Conservation (phyloP, 2,888 invertebrate species). For the Steinernema scapterisci region DNA sequence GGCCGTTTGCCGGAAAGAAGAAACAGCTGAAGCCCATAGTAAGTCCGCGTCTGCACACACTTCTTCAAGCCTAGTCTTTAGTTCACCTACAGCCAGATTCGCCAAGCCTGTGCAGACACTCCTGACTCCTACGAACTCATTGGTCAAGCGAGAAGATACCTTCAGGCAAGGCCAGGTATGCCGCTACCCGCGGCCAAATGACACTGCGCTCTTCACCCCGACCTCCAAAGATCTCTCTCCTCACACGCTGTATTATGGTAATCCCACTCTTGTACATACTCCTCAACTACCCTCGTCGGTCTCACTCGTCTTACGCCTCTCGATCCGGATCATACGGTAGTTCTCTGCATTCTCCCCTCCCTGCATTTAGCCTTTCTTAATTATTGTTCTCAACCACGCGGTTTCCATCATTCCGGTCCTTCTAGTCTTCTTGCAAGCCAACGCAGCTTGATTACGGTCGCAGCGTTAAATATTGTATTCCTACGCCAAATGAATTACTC, state of each 20-base stretch:
- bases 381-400: background rate
- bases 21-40: constrained; percentile 8
- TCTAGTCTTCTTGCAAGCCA: constrained; percentile 9
- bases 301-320: background rate
- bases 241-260: constrained; percentile 15
- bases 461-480: background rate
- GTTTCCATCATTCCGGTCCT: constrained; percentile 11
- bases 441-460: background rate
- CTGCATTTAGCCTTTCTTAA: background rate
- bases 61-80: background rate
- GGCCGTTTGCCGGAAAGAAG: constrained; percentile 17
- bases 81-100: constrained; percentile 6
- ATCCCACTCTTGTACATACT: background rate
- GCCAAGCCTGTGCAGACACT: constrained; percentile 7
- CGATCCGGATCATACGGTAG: background rate
- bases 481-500: no score
- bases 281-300: background rate
- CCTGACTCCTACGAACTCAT: background rate
- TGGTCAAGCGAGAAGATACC: background rate
- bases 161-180: background rate
- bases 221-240: constrained; percentile 5
- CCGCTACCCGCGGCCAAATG: background rate
- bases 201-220: background rate
- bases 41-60: background rate
- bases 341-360: background rate